Evolutionary conservation across 2,888 invertebrate genomes (phyloP).

Genomic region (Eudemis profundana): DNA sequence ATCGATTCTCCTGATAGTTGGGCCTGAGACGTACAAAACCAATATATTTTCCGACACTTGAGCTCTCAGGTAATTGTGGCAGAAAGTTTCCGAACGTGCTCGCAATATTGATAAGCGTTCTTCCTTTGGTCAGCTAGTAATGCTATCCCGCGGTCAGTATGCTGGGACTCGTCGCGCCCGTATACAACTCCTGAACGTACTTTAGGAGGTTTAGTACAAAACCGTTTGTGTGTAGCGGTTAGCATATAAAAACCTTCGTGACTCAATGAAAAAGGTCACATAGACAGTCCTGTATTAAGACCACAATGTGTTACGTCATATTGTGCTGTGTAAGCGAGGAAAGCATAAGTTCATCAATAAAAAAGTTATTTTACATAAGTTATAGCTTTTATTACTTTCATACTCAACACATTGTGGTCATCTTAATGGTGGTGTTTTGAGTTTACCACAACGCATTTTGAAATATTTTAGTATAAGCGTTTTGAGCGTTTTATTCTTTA

Average conservation of each 20-base stretch:
- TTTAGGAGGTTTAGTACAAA: conserved; percentile 24
- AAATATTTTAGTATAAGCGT: too few relatives aligned
- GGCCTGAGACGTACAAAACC: conserved; percentile 75
- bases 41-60: conserved; percentile 85
- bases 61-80: conserved; percentile 85
- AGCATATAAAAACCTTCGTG: conserved; percentile 6
- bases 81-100: conserved; percentile 82
- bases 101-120: conserved; percentile 76
- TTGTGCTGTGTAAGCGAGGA: too few relatives aligned
- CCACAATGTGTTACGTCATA: too few relatives aligned
- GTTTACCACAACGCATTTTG: too few relatives aligned
- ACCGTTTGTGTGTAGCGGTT: conserved; percentile 23
- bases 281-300: not conserved
- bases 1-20: conserved; percentile 71
- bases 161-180: conserved; percentile 25
- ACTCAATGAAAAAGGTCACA: too few relatives aligned
- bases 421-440: too few relatives aligned
- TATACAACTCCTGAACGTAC: conserved; percentile 35
- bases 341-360: too few relatives aligned
- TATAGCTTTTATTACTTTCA: too few relatives aligned
- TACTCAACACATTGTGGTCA: too few relatives aligned
- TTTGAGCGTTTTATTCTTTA: too few relatives aligned
- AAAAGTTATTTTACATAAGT: too few relatives aligned
- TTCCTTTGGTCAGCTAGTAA: conserved; percentile 46
- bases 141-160: conserved; percentile 39